Evolutionary conservation across 2,113 vertebrate species (phyloP), one percentile per base, ranked within the genome.

Genomic region (Thymallus thymallus): DNA sequence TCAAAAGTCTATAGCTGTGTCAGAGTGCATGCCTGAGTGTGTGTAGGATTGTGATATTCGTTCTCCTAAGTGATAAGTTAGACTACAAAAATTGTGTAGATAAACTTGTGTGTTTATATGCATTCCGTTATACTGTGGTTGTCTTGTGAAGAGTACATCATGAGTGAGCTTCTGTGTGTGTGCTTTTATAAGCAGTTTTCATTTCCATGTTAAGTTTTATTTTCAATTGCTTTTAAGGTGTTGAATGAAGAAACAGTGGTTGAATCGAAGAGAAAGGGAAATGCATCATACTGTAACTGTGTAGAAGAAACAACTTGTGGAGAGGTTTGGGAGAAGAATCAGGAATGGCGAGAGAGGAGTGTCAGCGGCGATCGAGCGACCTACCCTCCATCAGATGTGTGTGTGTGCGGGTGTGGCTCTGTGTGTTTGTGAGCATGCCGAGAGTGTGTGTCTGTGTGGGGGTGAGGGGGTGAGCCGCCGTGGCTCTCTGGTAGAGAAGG

Each of bases 311-410:
- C 12, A 86, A 4, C 26, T 41, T 41, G 35, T 70, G 85, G 72
- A 20, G 16, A 10, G 35, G 9, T 41, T 41, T 41, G 20, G 41
- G 45, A 74, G 68, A 74, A 69, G 77, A 45, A 30, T 1, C 24
- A 16, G 22, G 64, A 58, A 13, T 26, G 0, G 30, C 66, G 35
- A 41, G 9, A 41, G 35, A 41, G 35, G 73, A 72, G 80, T 41
- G 35, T 79, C 5, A 76, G 68, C 2, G 23, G 24, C 60, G 20
- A 16, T 14, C 12, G 26, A 23, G 35, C 6, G 7, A 24, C 46
- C 88, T 91, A 92, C 14, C 90, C 91, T 18, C 88, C 91, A 1
- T 88, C 88, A 16, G 91, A 90, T 23, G 89, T 84, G 65, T 92
- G 91, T 10, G 88, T 86, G 62, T 91, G 87, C 18, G 88, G 71